Percentiles rank a stretch among this genome's conserved stretches.
phyloP scores from a whole-genome alignment of 2,113 vertebrate species.

The Nymphicus hollandicus region DNA sequence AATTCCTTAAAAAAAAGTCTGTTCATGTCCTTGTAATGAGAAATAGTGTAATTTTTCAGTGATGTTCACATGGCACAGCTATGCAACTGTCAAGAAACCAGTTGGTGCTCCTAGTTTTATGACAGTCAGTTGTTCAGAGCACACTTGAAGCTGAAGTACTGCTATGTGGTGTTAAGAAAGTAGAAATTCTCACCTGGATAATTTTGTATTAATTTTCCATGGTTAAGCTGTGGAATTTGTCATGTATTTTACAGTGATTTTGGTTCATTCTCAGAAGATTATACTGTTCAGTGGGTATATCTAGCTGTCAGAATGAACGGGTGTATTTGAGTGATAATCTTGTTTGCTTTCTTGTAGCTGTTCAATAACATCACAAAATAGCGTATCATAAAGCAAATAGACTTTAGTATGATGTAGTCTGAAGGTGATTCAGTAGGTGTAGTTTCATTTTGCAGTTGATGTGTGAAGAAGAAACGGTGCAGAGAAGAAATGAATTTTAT shows the following conservation, averaged over 20 bases:
- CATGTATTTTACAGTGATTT: background rate
- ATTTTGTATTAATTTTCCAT: background rate
- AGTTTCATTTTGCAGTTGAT: background rate
- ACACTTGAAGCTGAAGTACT: background rate
- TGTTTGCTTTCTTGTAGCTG: constrained; percentile 9
- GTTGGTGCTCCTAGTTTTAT: background rate
- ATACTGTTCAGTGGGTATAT: background rate
- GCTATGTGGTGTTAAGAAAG: background rate
- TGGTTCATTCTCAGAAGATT: background rate
- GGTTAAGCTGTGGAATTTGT: background rate
- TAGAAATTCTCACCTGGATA: background rate
- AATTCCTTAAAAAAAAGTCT: background rate
- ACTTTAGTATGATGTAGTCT: background rate
- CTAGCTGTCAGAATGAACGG: background rate
- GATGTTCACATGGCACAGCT: background rate
- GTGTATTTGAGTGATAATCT: background rate
- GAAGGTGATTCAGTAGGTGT: background rate
- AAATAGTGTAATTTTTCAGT: background rate
- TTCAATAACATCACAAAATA: background rate
- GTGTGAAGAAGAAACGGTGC: background rate
- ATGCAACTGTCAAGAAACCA: background rate
- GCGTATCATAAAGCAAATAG: background rate
- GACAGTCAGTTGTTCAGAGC: background rate
- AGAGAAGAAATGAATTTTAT: background rate
- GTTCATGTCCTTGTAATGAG: accelerated